These are phyloP conservation scores for Copidosoma aretas DNA, from an alignment of 2,888 invertebrate genomes.

Conservation along the genomic window DNA sequence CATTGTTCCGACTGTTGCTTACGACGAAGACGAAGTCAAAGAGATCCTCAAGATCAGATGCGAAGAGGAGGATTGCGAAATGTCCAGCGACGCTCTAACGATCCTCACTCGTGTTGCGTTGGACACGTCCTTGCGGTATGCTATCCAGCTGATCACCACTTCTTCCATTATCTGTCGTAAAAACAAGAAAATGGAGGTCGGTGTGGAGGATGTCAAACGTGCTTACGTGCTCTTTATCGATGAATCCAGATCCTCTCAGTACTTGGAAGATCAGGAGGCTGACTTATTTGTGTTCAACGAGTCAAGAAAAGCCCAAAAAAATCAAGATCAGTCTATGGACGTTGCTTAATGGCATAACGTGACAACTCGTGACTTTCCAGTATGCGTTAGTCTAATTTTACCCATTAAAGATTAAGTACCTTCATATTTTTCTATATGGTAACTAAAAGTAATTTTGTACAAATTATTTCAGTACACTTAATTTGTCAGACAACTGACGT, in stretches of 20 bases:
- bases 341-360: slow-evolving; percentile 12
- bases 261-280: slow-evolving; percentile 92
- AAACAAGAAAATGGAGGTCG: slow-evolving; percentile 85
- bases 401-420: not conserved
- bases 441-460: not conserved
- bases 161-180: slow-evolving; percentile 92
- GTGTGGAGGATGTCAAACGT: slow-evolving; percentile 91
- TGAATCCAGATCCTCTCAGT: slow-evolving; percentile 90
- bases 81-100: slow-evolving; percentile 87
- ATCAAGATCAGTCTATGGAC: slow-evolving; percentile 35
- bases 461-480: not conserved
- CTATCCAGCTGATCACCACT: slow-evolving; percentile 96
- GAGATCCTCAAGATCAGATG: slow-evolving; percentile 94
- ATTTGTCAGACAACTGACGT: too few relatives aligned
- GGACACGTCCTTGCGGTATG: slow-evolving; percentile 93
- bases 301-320: not conserved
- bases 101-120: slow-evolving; percentile 91
- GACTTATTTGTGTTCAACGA: slow-evolving; percentile 86
- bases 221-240: slow-evolving; percentile 95
- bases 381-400: not conserved
- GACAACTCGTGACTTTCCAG: not conserved
- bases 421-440: too few relatives aligned
- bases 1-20: slow-evolving; percentile 90
- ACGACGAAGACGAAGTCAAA: slow-evolving; percentile 85
- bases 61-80: slow-evolving; percentile 97